Evolutionary conservation across 2,888 invertebrate species (phyloP).

Genomic region (Lasioglossum villosulum): DNA sequence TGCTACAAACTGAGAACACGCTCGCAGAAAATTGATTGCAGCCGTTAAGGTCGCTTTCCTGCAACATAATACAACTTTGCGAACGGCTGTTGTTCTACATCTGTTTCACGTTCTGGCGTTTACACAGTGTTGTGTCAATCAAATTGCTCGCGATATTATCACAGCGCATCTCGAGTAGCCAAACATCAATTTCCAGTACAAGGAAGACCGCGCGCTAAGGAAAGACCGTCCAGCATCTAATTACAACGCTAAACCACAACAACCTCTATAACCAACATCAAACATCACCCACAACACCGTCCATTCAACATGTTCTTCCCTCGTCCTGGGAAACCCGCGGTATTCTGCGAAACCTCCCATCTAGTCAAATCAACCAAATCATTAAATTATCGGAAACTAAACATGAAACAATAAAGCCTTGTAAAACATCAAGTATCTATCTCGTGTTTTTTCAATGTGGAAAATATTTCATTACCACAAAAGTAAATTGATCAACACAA

Average conservation of each 20-base stretch:
- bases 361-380: neutral
- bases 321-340: neutral
- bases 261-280: neutral
- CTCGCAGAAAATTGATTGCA: neutral
- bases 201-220: neutral
- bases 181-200: conserved; percentile 1
- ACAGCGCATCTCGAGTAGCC: neutral
- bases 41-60: neutral
- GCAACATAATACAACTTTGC: neutral
- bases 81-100: neutral
- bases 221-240: conserved; percentile 12
- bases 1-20: neutral
- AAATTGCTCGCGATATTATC: neutral
- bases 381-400: neutral
- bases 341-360: neutral
- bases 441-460: neutral
- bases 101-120: neutral
- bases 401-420: neutral
- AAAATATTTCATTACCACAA: neutral
- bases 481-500: neutral
- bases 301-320: neutral
- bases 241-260: conserved; percentile 9
- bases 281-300: neutral
- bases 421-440: neutral
- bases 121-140: neutral